A percentile compares a stretch with the other conserved stretches of the same genome.
Evolutionary conservation across 2,797 vertebrate species (phyloP).

Genomic region (Acomys russatus): DNA sequence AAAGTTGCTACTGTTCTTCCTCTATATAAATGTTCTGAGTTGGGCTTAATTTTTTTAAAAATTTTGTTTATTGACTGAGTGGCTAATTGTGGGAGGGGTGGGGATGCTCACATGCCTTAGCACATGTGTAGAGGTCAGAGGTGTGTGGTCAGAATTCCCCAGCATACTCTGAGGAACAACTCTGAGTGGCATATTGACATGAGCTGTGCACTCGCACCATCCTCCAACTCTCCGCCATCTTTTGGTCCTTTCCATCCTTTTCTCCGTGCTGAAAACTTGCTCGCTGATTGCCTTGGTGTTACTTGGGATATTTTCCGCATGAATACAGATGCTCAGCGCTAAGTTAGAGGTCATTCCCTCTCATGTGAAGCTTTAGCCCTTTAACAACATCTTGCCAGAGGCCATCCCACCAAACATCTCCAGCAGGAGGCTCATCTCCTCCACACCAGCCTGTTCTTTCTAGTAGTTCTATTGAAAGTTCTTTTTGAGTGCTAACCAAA

Average conservation of each 20-base stretch:
- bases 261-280: background rate
- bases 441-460: background rate
- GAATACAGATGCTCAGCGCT: constrained; percentile 24
- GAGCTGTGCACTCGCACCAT: rapidly evolving
- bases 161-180: background rate
- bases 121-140: background rate
- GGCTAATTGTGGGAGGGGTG: background rate
- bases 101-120: background rate
- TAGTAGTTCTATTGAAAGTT: background rate
- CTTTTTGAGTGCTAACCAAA: background rate
- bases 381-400: background rate
- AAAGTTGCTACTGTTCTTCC: background rate
- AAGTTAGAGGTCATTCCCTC: background rate
- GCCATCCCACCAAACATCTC: background rate
- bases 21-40: background rate
- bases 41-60: background rate
- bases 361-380: background rate
- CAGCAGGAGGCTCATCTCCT: background rate
- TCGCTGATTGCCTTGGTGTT: background rate
- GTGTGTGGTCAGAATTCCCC: background rate
- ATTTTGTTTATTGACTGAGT: background rate
- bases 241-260: background rate
- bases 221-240: background rate
- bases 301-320: background rate
- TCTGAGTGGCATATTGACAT: background rate